Base-by-base conservation (phyloP, 2,888 invertebrate species). In the Ophion slaviceki region DNA sequence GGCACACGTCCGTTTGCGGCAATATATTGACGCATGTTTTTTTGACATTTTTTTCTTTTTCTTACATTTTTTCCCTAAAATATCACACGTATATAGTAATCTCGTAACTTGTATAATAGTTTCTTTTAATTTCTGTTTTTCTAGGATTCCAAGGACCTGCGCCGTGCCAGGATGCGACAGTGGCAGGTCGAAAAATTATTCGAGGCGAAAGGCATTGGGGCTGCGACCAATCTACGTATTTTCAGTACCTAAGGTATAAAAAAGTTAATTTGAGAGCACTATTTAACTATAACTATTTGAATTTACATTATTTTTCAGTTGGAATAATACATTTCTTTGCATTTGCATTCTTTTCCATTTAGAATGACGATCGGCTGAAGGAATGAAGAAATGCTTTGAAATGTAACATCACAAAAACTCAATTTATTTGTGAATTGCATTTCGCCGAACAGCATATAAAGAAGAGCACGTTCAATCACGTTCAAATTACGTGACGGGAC, bases 201-300 rank as follows among this genome's bases (percentile, higher is more conserved):
- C 20, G 70, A 20, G 24, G n/a, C 45, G 70, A 1, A 20, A 24
- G 47, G 14, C 36, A 24, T 47, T 70, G 24, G 47, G 70, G 24
- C 28, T 70, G 70, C 47, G 47, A 10, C 24, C 70, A 7, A 47
- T 45, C 45, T 70, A 47, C 24, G 24, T 70, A 45, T 70, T 70
- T 47, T 4, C 47, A 7, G 47, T 24, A 14, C 47, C 47, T 47
- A 70, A 47, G 70, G 70, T 70, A 53, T 14, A 70, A 70, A 8
- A 47, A 24, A 8, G 8, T 47, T 5, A 24, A 47, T 70, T 45
- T 47, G n/a, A 2, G n/a, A 14, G 14, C 2, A 45, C 47, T 11
- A 24, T 24, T 20, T 47, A 70, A 24, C 45, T 24, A 10, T 10
- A 10, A 20, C 11, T 24, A 14, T 70, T 70, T 47, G 1, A 28